These are phyloP conservation scores for Prionace glauca DNA, from an alignment of 2,797 vertebrate genomes.

Conservation along the genomic window DNA sequence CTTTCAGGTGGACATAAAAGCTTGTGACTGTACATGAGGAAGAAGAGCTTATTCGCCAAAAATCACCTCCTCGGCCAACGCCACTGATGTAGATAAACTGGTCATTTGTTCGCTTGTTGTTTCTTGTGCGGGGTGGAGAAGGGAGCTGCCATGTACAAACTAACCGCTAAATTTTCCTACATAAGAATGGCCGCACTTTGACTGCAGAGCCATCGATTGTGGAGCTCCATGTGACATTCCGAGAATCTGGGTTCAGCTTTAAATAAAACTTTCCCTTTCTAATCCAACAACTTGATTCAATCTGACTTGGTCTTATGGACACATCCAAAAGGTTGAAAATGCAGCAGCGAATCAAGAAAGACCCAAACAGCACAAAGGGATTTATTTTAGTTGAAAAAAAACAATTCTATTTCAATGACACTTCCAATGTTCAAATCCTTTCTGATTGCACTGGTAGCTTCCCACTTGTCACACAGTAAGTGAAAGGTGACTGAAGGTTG, in stretches of 20 bases:
- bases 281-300: not conserved
- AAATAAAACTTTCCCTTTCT: not conserved
- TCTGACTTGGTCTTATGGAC: not conserved
- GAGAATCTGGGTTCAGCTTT: not conserved
- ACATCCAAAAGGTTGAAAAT: not conserved
- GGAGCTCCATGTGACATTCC: not conserved
- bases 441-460: not conserved
- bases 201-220: not conserved
- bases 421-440: not conserved
- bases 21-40: not conserved
- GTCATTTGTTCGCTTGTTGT: not conserved
- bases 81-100: not conserved
- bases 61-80: not conserved
- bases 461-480: not conserved
- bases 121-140: too few relatives aligned
- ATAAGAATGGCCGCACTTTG: not conserved
- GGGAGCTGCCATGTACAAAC: not conserved
- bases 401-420: not conserved
- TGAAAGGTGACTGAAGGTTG: not conserved
- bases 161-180: not conserved
- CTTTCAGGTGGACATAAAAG: not conserved
- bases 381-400: slow-evolving; percentile 22
- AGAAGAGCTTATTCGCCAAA: not conserved
- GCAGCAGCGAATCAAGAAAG: not conserved
- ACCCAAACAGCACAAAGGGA: slow-evolving; percentile 19